Evolutionary conservation across 2,888 invertebrate species (phyloP).

Genomic region (Theretra japonica): DNA sequence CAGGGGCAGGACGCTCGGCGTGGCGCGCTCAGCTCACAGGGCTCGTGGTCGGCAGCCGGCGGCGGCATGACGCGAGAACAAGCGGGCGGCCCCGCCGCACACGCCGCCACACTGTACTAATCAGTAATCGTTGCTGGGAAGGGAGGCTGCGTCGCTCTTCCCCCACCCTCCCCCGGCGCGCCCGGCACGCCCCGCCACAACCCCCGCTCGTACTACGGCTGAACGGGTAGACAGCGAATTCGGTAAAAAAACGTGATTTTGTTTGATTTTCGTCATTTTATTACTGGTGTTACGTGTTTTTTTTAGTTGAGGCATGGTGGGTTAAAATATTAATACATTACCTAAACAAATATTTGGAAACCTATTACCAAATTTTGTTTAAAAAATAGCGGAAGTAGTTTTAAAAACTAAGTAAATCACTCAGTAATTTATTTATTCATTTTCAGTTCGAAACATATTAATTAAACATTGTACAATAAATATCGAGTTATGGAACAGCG

Average conservation of each 20-base stretch:
- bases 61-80: slow-evolving; percentile 67
- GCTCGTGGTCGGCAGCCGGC: slow-evolving; percentile 50
- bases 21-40: slow-evolving; percentile 26
- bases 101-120: slow-evolving; percentile 79
- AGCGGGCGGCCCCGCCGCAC: slow-evolving; percentile 76
- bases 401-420: too few species aligned
- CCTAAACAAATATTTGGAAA: too few species aligned
- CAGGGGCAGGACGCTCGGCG: neutral
- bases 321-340: neutral
- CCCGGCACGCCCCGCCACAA: slow-evolving; percentile 36
- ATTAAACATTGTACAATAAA: too few species aligned
- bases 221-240: slow-evolving; percentile 57
- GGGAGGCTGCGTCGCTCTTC: slow-evolving; percentile 81
- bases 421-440: too few species aligned
- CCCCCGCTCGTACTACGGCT: slow-evolving; percentile 71
- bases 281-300: neutral
- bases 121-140: slow-evolving; percentile 85
- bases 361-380: too few species aligned
- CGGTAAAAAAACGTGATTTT: slow-evolving; percentile 45
- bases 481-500: too few species aligned
- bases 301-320: neutral
- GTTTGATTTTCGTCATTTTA: slow-evolving; percentile 29
- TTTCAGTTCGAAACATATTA: too few species aligned
- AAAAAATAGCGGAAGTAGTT: too few species aligned
- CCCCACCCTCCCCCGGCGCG: slow-evolving; percentile 45